Conservation (phyloP, 2,797 vertebrate genomes). For the Poeciliopsis presidionis region DNA sequence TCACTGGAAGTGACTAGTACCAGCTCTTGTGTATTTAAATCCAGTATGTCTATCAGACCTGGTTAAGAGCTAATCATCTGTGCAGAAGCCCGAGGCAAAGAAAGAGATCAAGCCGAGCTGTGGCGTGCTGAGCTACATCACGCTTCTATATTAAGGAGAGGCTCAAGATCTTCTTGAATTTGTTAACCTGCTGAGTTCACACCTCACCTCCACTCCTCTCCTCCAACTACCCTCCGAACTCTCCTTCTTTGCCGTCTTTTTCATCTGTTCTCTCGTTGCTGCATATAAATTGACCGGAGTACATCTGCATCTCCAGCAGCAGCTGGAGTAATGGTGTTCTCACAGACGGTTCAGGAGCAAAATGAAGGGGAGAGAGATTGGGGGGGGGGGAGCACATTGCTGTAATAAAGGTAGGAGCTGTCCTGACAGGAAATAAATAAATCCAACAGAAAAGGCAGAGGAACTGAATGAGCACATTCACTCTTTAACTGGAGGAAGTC, state of each 20-base stretch:
- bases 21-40: conserved; percentile 29
- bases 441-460: conserved; percentile 62
- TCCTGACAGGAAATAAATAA: conserved; percentile 72
- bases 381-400: conserved; percentile 47
- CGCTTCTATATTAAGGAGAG: conserved; percentile 50
- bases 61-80: conserved; percentile 55
- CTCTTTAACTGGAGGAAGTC: conserved; percentile 58
- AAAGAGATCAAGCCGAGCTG: conserved; percentile 45
- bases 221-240: neutral
- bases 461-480: conserved; percentile 55
- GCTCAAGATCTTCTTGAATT: conserved; percentile 43
- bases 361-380: conserved; percentile 18
- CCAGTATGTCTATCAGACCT: conserved; percentile 43
- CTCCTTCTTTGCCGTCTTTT: conserved; percentile 8
- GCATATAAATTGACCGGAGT: conserved; percentile 65
- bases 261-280: conserved; percentile 33
- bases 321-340: conserved; percentile 62
- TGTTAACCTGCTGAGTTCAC: conserved; percentile 41
- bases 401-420: conserved; percentile 67
- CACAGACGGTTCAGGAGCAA: conserved; percentile 36
- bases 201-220: conserved; percentile 15
- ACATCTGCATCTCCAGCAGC: conserved; percentile 62
- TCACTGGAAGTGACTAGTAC: conserved; percentile 30
- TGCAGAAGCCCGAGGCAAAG: conserved; percentile 49
- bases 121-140: conserved; percentile 37